Base-by-base conservation (phyloP, 2,797 vertebrate species). In the Neostethus bicornis region DNA sequence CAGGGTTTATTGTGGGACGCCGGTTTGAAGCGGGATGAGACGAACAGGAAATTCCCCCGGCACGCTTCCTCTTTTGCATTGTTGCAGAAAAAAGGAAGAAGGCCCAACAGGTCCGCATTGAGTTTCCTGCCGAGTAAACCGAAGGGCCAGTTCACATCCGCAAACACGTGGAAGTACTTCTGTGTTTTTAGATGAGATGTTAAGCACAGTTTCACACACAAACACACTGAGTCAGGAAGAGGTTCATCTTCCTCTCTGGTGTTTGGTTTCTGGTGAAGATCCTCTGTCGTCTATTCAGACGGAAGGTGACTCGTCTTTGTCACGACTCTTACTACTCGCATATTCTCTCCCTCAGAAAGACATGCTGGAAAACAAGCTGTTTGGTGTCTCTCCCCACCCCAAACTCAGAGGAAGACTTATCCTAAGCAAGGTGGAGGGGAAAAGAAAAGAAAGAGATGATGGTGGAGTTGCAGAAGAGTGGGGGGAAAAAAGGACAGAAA, bases 21-120 rank as follows among this genome's bases (percentile, higher is more conserved):
- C 16, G 3, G 59, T 34, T 0, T n/a, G 37, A 43, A 48, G 52
- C 34, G 79, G 62, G 68, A 61, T 60, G 61, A 70, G 58, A 41
- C 13, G 21, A 23, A 48, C 76, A 84, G 85, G 83, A 87, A 88
- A 71, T 73, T 66, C 82, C 81, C 79, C 64, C 50, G 17, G 52
- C 57, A 37, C 73, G 76, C 87, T 89, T 89, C 87, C 86, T 75
- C 76, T 86, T 87, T 83, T 71, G 56, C 78, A 86, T 88, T 89
- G 87, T 87, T 75, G 73, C 72, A 84, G 74, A 88, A 87, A 81
- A n/a, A 87, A 86, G 87, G 88, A 91, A 90, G 88, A 88, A 70
- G 42, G 57, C 73, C 77, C 76, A 80, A 79, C 85, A 84, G 77
- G 81, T 89, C 83, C 79, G 74, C 3, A 41, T 79, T 35, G 44